These are phyloP conservation scores for Lysiphlebus fabarum DNA, from an alignment of 1,140 invertebrate species.

Conservation along the genomic window DNA sequence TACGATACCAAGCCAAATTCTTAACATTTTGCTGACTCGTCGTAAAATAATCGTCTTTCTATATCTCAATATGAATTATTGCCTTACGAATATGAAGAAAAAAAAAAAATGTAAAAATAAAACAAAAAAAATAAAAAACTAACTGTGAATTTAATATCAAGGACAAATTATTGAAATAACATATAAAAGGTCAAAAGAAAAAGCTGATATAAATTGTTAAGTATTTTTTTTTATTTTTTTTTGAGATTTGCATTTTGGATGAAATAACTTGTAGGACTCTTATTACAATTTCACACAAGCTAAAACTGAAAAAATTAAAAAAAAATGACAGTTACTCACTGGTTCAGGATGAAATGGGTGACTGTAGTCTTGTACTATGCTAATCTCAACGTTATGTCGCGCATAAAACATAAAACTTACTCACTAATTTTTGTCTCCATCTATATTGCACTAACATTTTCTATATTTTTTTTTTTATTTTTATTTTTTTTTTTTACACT, in stretches of 20 bases:
- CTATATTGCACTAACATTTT: constrained; percentile 24
- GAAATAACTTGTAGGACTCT: constrained; percentile 34
- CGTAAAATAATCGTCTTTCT: no score
- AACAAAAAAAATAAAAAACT: no score
- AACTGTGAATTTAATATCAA: no score
- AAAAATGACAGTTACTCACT: constrained; percentile 30
- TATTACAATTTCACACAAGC: constrained; percentile 29
- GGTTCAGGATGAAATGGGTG: constrained; percentile 29
- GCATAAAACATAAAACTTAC: constrained; percentile 49
- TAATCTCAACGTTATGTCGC: constrained; percentile 45
- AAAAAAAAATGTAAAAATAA: no score
- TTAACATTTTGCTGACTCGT: no score
- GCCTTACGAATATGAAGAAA: no score
- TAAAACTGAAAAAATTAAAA: constrained; percentile 13
- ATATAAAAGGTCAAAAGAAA: no score
- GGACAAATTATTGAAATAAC: no score
- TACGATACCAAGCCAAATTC: no score
- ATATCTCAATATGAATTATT: no score
- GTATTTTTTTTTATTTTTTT: constrained; percentile 1
- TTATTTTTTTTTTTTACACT: constrained; percentile 12
- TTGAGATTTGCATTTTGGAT: constrained; percentile 36
- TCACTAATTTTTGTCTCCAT: constrained; percentile 26
- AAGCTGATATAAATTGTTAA: no score
- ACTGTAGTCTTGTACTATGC: constrained; percentile 48
- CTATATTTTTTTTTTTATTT: constrained; percentile 27